A percentile compares a stretch with the other conserved stretches of the same genome.
Conservation (phyloP, 2,797 vertebrate genomes). For the Eutrigla gurnardus region DNA sequence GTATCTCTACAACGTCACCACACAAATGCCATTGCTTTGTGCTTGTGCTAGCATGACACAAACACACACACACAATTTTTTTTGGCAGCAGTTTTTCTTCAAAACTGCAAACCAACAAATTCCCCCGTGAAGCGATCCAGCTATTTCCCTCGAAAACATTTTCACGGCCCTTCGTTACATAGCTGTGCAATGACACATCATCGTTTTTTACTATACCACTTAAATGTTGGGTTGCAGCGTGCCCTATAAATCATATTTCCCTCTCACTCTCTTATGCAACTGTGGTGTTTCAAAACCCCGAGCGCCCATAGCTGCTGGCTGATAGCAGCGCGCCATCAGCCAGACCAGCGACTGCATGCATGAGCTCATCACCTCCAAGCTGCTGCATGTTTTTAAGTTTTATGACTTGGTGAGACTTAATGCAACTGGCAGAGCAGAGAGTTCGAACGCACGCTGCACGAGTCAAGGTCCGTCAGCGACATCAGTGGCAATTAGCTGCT, state of each 20-base stretch:
- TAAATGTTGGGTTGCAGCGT: constrained; percentile 50
- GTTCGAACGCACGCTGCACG: constrained; percentile 16
- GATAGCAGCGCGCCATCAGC: constrained; percentile 3
- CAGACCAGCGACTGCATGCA: constrained; percentile 28
- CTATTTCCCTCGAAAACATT: background rate
- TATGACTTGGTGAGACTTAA: constrained; percentile 23
- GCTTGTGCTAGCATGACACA: background rate
- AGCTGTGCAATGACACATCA: constrained; percentile 46
- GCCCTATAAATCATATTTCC: constrained; percentile 56
- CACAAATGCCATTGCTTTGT: constrained; percentile 3
- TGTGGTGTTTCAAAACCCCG: constrained; percentile 38
- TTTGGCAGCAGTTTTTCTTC: background rate
- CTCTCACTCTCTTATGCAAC: constrained; percentile 46
- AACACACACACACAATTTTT: background rate
- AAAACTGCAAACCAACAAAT: constrained; percentile 29
- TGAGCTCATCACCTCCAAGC: constrained; percentile 57
- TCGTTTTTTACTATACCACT: constrained; percentile 57
- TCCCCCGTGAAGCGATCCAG: constrained; percentile 17
- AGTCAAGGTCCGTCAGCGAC: constrained; percentile 49
- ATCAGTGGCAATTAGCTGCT: constrained; percentile 48
- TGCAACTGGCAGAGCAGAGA: constrained; percentile 30
- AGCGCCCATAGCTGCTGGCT: constrained; percentile 34
- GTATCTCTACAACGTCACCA: background rate
- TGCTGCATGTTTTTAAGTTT: constrained; percentile 32
- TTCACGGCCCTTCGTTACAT: constrained; percentile 38